Conservation (phyloP, 2,888 invertebrate species). For the Leucophenga montana region DNA sequence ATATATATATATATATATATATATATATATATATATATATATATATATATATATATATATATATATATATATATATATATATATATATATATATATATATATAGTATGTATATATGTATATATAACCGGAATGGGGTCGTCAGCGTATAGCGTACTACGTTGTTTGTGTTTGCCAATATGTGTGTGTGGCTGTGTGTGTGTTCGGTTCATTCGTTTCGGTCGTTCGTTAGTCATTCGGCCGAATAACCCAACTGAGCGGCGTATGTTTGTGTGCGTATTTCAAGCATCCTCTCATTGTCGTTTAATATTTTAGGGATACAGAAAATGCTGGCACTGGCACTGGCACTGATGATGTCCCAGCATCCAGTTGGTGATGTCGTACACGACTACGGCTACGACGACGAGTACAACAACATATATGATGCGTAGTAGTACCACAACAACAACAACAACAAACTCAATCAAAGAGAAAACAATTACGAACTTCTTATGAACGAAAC, state of each 20-base stretch:
- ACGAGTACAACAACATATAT: not conserved
- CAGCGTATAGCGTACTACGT: not conserved
- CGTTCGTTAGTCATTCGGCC: constrained; percentile 9
- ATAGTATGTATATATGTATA: not conserved
- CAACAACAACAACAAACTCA: constrained; percentile 27
- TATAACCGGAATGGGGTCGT: not conserved
- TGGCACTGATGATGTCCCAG: not conserved
- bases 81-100: constrained; percentile 1
- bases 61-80: not conserved
- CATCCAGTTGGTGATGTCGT: not conserved
- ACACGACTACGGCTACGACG: not conserved
- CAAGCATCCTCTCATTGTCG: constrained; percentile 31
- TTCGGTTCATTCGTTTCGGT: constrained; percentile 26
- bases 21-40: not conserved
- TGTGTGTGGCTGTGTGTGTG: constrained; percentile 36
- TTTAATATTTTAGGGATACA: constrained; percentile 63
- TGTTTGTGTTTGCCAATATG: not conserved
- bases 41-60: not conserved
- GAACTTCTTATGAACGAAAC: not conserved
- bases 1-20: not conserved
- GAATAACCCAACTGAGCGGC: not conserved
- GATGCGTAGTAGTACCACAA: constrained; percentile 1
- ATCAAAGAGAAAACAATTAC: constrained; percentile 33
- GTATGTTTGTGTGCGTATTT: constrained; percentile 23
- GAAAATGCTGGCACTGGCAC: constrained; percentile 50